Base-by-base conservation (phyloP, 2,888 invertebrate genomes). In the Andrena haemorrhoa region DNA sequence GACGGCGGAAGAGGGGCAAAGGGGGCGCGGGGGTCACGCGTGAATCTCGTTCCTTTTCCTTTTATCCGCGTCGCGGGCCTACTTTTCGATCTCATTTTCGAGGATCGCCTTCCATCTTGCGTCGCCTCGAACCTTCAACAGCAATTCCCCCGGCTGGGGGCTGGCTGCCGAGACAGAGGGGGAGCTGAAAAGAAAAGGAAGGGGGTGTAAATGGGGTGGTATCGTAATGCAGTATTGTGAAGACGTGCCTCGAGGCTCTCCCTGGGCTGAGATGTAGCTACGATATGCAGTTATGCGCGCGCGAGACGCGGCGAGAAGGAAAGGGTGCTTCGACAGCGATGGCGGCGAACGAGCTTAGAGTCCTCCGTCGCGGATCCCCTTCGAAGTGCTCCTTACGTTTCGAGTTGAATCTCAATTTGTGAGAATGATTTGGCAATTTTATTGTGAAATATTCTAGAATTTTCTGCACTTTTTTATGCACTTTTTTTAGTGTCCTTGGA, bases 171-270 rank as follows among this genome's bases (percentile, higher is more conserved):
- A 47, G 56, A 49, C 60, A 63, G 33, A n/a, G 65, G 35, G 64
- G 63, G 35, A 26, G 53, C 74, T 16, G 69, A 79, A 69, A 74
- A 73, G 33, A 56, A 63, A 64, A 64, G 74, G 75, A 68, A 72
- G 66, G 63, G 65, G 80, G 78, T 66, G 72, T 23, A 75, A 81
- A 80, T 58, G 79, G 74, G 80, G 73, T 64, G 85, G 89, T 90
- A 90, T 88, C 89, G 88, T 90, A 90, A 91, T 91, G 90, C 88
- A 86, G 89, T 89, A 90, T 91, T 89, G 90, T 87, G 85, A 82
- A 84, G 85, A 88, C 88, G 86, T 86, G 89, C 87, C 89, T 86
- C 78, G 88, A 81, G 89, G 89, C 86, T 82, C 84, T 83, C 20
- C 65, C 83, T 80, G 79, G 76, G 73, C 79, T 80, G 84, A 89